Conservation (phyloP, 2,888 invertebrate species). For the Ganaspis brasiliensis region DNA sequence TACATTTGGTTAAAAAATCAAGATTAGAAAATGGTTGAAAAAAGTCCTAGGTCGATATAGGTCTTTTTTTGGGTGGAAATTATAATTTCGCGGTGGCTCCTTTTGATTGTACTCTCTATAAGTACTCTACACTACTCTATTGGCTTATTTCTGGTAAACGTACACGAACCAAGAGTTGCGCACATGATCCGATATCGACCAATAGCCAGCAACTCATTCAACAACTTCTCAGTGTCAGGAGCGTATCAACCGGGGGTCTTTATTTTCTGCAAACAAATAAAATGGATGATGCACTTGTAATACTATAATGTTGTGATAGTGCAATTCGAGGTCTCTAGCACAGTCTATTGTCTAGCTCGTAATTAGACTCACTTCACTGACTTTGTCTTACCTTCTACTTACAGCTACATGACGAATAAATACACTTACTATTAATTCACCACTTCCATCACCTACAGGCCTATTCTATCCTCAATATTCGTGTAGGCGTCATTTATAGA, state of each 20-base stretch:
- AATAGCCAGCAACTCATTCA: slow-evolving; percentile 47
- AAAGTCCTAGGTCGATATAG: too few species aligned
- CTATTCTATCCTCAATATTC: slow-evolving; percentile 26
- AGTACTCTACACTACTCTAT: too few species aligned
- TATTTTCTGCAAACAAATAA: neutral
- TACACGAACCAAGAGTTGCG: slow-evolving; percentile 43
- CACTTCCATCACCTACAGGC: neutral
- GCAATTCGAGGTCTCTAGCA: slow-evolving; percentile 11
- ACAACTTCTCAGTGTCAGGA: slow-evolving; percentile 39
- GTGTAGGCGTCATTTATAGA: slow-evolving; percentile 43
- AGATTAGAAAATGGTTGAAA: too few species aligned
- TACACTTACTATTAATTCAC: slow-evolving; percentile 14
- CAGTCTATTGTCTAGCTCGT: slow-evolving; percentile 37
- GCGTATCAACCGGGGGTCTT: neutral
- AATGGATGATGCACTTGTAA: neutral
- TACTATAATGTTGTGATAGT: slow-evolving; percentile 13
- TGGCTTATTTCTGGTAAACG: slow-evolving; percentile 25
- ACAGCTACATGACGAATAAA: slow-evolving; percentile 7
- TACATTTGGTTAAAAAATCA: too few species aligned
- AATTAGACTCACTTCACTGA: slow-evolving; percentile 37
- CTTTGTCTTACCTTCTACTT: slow-evolving; percentile 6
- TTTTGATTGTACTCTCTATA: too few species aligned
- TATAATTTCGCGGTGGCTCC: too few species aligned
- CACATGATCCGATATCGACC: slow-evolving; percentile 45
- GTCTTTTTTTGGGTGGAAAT: too few species aligned